phyloP scores from a whole-genome alignment of 2,113 vertebrate genomes.

The Toxostoma redivivum region DNA sequence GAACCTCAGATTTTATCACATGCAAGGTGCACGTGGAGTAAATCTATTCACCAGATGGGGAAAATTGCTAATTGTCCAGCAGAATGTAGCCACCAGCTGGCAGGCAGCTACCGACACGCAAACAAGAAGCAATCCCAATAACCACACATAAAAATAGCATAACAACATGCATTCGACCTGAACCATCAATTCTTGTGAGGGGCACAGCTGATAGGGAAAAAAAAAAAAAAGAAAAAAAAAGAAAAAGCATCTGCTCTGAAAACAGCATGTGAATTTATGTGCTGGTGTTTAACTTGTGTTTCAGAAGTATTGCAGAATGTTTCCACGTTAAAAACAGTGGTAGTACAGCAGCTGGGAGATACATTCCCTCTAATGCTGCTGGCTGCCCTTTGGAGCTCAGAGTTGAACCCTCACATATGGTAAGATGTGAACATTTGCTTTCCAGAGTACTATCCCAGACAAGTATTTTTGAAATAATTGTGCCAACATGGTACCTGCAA shows the following conservation, averaged over 20 bases:
- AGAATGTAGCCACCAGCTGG: slow-evolving; percentile 39
- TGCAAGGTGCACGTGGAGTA: background rate
- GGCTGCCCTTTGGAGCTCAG: slow-evolving; percentile 20
- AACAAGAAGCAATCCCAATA: background rate
- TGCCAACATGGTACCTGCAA: background rate
- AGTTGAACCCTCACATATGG: background rate
- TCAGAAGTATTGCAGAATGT: background rate
- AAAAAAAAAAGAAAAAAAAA: background rate
- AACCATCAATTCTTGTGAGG: background rate
- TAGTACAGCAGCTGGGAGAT: slow-evolving; percentile 19
- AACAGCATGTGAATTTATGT: background rate
- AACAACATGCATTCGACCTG: background rate
- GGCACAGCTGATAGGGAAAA: background rate
- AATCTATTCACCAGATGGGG: slow-evolving; percentile 7
- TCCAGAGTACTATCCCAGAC: background rate
- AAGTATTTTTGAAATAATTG: background rate
- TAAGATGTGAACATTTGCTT: background rate
- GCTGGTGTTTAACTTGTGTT: background rate
- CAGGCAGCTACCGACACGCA: background rate
- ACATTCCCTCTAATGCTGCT: background rate
- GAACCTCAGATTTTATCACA: background rate
- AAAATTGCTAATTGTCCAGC: slow-evolving; percentile 41
- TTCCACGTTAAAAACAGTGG: background rate
- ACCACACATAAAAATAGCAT: background rate
- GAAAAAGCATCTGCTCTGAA: background rate